Evolutionary conservation across 2,797 vertebrate genomes (phyloP).

Genomic region (Decapterus maruadsi): DNA sequence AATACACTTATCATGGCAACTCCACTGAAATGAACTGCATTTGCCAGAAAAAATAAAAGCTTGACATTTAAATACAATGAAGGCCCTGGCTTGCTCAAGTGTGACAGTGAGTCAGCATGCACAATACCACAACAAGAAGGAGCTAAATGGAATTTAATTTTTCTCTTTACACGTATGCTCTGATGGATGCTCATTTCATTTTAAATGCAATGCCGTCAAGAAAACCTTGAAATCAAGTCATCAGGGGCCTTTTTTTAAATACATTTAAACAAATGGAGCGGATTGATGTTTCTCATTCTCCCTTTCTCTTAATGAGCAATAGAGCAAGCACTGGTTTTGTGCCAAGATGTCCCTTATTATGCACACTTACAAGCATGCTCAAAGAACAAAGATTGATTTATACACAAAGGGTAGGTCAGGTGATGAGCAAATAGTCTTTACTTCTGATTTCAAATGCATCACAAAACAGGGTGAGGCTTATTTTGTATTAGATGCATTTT

Average conservation of each 20-base stretch:
- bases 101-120: neutral
- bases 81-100: neutral
- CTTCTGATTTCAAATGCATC: neutral
- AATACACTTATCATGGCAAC: neutral
- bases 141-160: neutral
- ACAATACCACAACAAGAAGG: neutral
- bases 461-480: neutral
- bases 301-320: neutral
- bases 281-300: neutral
- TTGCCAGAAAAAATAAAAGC: too few relatives aligned
- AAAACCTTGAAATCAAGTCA: neutral
- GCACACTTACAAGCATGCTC: neutral
- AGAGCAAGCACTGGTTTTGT: neutral
- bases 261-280: neutral
- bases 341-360: neutral
- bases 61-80: neutral
- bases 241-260: neutral
- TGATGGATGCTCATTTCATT: neutral
- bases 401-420: neutral
- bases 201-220: neutral
- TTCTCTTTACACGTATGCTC: neutral
- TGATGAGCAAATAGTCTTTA: neutral
- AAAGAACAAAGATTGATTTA: neutral
- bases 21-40: neutral
- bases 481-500: neutral